A percentile compares a stretch with the other conserved stretches of the same genome.
phyloP scores from a whole-genome alignment of 2,113 vertebrate species.

The Candoia aspera region DNA sequence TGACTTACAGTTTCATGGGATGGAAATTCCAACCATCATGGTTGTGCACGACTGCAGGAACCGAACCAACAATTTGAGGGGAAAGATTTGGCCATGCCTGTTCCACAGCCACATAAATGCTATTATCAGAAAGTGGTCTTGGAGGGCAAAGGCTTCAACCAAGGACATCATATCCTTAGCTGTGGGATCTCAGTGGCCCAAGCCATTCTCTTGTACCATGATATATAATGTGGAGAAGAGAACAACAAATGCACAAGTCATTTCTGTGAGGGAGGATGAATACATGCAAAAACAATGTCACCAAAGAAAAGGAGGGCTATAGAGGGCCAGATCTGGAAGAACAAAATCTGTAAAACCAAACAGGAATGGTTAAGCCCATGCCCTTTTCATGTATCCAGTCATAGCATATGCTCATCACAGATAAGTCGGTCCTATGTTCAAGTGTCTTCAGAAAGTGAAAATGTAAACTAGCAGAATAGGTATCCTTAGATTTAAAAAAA shows the following conservation, averaged over 20 bases:
- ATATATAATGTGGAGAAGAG: neutral
- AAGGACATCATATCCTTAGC: neutral
- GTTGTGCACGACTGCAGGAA: conserved; percentile 27
- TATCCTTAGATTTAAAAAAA: conserved; percentile 59
- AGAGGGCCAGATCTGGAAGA: neutral
- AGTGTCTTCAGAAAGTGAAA: conserved; percentile 83
- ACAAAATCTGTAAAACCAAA: neutral
- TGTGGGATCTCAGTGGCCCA: neutral
- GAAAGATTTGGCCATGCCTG: conserved; percentile 30
- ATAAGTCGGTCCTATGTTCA: conserved; percentile 84
- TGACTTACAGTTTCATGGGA: conserved; percentile 21
- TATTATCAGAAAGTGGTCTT: neutral
- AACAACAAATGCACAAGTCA: neutral
- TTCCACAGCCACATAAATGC: neutral
- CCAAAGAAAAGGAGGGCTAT: conserved; percentile 16
- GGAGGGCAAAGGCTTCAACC: conserved; percentile 19
- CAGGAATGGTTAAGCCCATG: conserved; percentile 24
- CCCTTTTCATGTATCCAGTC: conserved; percentile 37
- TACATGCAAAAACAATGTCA: conserved; percentile 12
- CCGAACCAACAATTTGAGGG: conserved; percentile 18
- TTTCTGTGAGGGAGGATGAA: neutral
- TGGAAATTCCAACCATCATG: conserved; percentile 15
- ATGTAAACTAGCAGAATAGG: conserved; percentile 79
- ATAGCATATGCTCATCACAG: conserved; percentile 78
- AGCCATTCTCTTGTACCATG: neutral